Evolutionary conservation across 2,888 invertebrate species (phyloP).

Genomic region (Invenusta paracnida): DNA sequence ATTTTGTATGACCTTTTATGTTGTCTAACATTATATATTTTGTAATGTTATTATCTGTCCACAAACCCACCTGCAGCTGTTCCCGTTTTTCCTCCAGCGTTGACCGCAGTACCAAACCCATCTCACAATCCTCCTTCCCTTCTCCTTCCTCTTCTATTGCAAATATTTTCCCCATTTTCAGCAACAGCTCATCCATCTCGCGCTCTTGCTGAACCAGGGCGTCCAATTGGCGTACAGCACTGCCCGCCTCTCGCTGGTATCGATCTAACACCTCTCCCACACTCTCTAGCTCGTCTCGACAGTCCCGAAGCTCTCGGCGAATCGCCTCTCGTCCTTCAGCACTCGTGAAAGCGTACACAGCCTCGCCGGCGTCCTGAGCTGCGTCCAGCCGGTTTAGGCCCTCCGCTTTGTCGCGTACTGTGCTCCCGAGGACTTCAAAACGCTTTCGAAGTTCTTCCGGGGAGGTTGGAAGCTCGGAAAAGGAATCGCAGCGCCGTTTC

Average conservation of each 20-base stretch:
- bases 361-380: background rate
- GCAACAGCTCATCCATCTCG: background rate
- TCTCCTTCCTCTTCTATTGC: background rate
- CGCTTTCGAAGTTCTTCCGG: background rate
- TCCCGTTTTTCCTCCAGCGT: background rate
- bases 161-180: background rate
- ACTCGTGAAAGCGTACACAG: background rate
- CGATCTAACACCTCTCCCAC: background rate
- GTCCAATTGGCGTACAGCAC: background rate
- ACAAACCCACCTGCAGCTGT: background rate
- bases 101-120: background rate
- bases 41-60: too few species aligned
- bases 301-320: background rate
- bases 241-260: background rate
- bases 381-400: background rate
- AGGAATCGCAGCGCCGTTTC: background rate
- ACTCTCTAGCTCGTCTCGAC: background rate
- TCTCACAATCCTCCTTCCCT: background rate
- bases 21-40: too few species aligned
- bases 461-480: background rate
- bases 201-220: background rate
- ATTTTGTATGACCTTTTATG: too few species aligned
- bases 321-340: background rate
- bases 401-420: background rate
- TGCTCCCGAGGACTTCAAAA: background rate